A percentile compares a stretch with the other conserved stretches of the same genome.
phyloP scores from a whole-genome alignment of 2,797 vertebrate genomes.

The Chelon labrosus region DNA sequence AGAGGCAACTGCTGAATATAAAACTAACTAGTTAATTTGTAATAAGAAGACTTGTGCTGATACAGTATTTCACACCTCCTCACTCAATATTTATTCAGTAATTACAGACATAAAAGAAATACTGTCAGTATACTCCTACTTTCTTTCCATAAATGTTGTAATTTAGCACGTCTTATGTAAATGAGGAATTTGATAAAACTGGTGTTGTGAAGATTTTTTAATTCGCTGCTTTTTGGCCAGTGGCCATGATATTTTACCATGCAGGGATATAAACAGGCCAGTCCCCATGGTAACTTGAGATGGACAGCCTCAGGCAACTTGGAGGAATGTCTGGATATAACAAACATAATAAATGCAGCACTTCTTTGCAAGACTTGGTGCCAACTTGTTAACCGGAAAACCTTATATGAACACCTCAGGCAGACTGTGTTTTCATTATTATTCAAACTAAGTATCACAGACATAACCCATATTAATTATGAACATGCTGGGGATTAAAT shows the following conservation, averaged over 20 bases:
- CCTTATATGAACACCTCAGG: neutral
- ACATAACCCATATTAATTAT: constrained; percentile 30
- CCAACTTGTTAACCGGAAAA: constrained; percentile 17
- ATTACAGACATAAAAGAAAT: neutral
- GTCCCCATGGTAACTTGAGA: constrained; percentile 42
- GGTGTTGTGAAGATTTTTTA: constrained; percentile 10
- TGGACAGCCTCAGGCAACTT: constrained; percentile 36
- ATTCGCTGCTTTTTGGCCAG: constrained; percentile 29
- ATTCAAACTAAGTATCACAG: constrained; percentile 27
- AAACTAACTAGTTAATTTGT: no score
- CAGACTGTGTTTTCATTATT: constrained; percentile 23
- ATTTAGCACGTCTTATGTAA: constrained; percentile 15
- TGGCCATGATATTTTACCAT: constrained; percentile 25
- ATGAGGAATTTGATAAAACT: constrained; percentile 21
- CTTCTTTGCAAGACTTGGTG: constrained; percentile 31
- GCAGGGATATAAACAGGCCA: constrained; percentile 37
- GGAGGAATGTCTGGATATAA: constrained; percentile 29
- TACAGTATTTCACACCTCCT: neutral
- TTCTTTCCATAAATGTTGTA: neutral
- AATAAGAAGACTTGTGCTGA: no score
- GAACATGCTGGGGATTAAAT: constrained; percentile 31
- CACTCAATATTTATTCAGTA: neutral
- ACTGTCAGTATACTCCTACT: neutral
- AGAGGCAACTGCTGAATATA: neutral
- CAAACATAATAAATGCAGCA: constrained; percentile 38